A percentile compares a stretch with the other conserved stretches of the same genome.
Evolutionary conservation across 2,888 invertebrate species (phyloP).

Genomic region (Podotricha telesiphe): DNA sequence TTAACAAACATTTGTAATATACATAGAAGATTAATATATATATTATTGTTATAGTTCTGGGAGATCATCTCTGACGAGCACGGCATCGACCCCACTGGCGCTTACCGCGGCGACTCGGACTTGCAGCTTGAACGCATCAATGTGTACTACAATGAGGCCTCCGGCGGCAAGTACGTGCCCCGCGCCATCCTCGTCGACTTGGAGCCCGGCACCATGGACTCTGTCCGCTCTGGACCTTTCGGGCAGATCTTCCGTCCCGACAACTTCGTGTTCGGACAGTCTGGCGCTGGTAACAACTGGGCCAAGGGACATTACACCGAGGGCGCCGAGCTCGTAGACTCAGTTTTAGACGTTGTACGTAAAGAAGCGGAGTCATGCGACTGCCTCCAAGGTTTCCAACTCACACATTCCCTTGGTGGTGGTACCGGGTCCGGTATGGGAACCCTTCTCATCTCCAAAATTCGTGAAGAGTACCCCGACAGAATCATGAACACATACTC

Average conservation of each 20-base stretch:
- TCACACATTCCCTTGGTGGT: slow-evolving; percentile 89
- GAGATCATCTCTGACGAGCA: slow-evolving; percentile 98
- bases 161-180: slow-evolving; percentile 80
- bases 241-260: slow-evolving; percentile 90
- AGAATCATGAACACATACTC: slow-evolving; percentile 94
- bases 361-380: slow-evolving; percentile 96
- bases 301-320: slow-evolving; percentile 89
- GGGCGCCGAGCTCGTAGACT: slow-evolving; percentile 86
- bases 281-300: slow-evolving; percentile 85
- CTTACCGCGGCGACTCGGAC: slow-evolving; percentile 94
- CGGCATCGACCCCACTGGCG: slow-evolving; percentile 95
- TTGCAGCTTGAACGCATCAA: slow-evolving; percentile 96
- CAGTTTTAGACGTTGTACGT: slow-evolving; percentile 92
- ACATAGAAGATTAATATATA: slow-evolving; percentile 66
- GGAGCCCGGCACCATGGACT: slow-evolving; percentile 85
- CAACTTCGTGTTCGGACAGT: slow-evolving; percentile 88
- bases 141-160: slow-evolving; percentile 98
- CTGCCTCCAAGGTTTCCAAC: slow-evolving; percentile 94
- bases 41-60: slow-evolving; percentile 88
- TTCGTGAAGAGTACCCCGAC: slow-evolving; percentile 95
- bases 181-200: slow-evolving; percentile 76
- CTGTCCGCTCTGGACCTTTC: slow-evolving; percentile 87
- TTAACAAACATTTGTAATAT: neutral
- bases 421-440: slow-evolving; percentile 83
- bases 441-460: slow-evolving; percentile 93